Conservation (phyloP, 2,888 invertebrate genomes). For the Serrognathus titanus region DNA sequence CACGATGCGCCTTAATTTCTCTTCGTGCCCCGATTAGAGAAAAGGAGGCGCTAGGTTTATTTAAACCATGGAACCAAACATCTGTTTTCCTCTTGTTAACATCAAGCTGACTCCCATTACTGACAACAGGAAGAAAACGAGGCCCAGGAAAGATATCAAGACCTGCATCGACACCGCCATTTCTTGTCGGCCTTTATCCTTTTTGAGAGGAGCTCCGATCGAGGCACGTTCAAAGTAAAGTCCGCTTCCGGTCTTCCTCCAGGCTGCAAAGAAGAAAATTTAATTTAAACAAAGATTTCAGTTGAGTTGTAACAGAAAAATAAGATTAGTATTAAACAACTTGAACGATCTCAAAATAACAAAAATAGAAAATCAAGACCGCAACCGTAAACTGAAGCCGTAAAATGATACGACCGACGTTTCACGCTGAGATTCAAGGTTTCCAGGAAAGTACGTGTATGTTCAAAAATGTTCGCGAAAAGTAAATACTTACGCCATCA, state of each 20-base stretch:
- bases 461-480: too few relatives aligned
- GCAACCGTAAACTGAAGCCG: conserved; percentile 1
- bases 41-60: too few relatives aligned
- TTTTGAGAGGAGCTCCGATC: conserved; percentile 61
- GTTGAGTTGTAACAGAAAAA: neutral
- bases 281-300: neutral
- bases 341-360: neutral
- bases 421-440: neutral
- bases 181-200: conserved; percentile 62
- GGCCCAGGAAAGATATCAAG: conserved; percentile 60
- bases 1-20: too few relatives aligned
- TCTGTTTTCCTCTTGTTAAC: conserved; percentile 70
- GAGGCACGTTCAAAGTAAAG: conserved; percentile 66
- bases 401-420: too few relatives aligned
- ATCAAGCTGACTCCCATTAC: conserved; percentile 68
- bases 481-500: too few relatives aligned
- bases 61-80: conserved; percentile 70
- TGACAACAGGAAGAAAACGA: conserved; percentile 64
- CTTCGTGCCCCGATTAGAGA: too few relatives aligned
- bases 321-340: neutral
- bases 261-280: conserved; percentile 51
- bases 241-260: conserved; percentile 60
- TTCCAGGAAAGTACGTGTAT: neutral
- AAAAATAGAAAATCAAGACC: neutral
- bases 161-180: conserved; percentile 61